Evolutionary conservation across 92 coral and sea anemone genomes (phyloP), one percentile per base, ranked within the genome.

Genomic region (Epizoanthus fatuus): DNA sequence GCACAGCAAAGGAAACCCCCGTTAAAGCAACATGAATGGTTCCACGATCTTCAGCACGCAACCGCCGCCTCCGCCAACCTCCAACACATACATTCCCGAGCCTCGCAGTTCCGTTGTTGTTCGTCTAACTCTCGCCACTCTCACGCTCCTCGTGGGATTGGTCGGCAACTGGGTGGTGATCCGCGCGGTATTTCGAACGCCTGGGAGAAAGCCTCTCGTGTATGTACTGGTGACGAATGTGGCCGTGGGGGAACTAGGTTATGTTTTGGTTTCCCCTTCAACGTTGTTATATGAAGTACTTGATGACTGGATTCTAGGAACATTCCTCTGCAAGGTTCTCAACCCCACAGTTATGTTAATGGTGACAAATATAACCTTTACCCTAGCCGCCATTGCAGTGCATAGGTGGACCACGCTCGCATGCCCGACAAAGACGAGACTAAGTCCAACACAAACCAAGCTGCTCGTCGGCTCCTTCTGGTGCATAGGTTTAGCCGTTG

Each of bases 341-440:
- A 76, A 76, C 67, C 81, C 81, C 4, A 59, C 69, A 40, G 15
- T 76, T 9, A 76, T 76, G 81, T 12, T 76, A 17, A 76, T 76
- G 81, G 56, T 76, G 15, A 76, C 81, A 11, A 76, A 76, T 29
- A 76, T 76, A 32, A 76, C 81, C 5, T n/a, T 76, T 68, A 76
- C 69, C 1, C 81, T 76, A 15, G 81, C 81, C 40, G 81, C 69
- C 38, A 59, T 76, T 8, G 81, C 81, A 14, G 81, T 76, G 40
- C 37, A 76, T 38, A 59, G 81, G 35, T 76, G 63, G 38, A 1
- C 62, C 11, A 76, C 32, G 57, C 81, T 76, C 7, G 57, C 11
- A 5, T 17, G 81, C 19, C 81, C 81, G 22, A 16, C 62, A 38
- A n/a, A 52, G 5, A 37, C 15, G 20, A 59, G 56, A 76, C 20